Evolutionary conservation across 2,888 invertebrate genomes (phyloP), one percentile per base, ranked within the genome.

Genomic region (Agonopterix heracliana): DNA sequence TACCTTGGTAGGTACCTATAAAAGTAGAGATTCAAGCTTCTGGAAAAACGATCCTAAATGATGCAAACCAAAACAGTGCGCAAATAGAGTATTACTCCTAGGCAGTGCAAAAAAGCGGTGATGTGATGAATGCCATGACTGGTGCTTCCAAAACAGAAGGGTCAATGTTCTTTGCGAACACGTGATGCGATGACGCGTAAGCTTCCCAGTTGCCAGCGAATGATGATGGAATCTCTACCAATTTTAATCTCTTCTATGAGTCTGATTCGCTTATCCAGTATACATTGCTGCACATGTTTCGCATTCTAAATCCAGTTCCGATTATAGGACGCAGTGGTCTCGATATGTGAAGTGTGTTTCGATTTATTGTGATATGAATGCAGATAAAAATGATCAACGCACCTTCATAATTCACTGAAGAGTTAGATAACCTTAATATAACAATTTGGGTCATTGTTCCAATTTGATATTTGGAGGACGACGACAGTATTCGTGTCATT

Each of bases 61-160:
- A 26, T 26, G 26, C 26, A 26, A 26, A 26, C 26, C 26, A 26
- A 26, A 26, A 26, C 26, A 26, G 26, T 26, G 26, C 26, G 26
- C 26, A 26, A 26, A 26, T 26, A 26, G 26, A 26, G 7, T 26
- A 3, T 26, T 26, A 26, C 26, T 26, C 26, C 26, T 26, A 26
- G 38, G 38, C n/a, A 38, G 38, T 9, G 38, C 9, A 38, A 38
- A 38, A 36, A 40, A 51, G 53, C 46, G 44, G 44, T 44, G 41
- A 34, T 46, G 40, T 9, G 17, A 34, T n/a, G 45, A 41, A 41
- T 48, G n/a, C 44, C 44, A 47, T 45, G 49, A 46, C 49, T 48
- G 49, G 48, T 66, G 70, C 77, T 79, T 79, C 81, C 82, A 86
- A 87, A 88, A 87, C 85, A 86, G 60, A 47, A 68, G 67, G 87